Evolutionary conservation across 1,140 invertebrate species (phyloP).

Genomic region (Drosophila pachea): DNA sequence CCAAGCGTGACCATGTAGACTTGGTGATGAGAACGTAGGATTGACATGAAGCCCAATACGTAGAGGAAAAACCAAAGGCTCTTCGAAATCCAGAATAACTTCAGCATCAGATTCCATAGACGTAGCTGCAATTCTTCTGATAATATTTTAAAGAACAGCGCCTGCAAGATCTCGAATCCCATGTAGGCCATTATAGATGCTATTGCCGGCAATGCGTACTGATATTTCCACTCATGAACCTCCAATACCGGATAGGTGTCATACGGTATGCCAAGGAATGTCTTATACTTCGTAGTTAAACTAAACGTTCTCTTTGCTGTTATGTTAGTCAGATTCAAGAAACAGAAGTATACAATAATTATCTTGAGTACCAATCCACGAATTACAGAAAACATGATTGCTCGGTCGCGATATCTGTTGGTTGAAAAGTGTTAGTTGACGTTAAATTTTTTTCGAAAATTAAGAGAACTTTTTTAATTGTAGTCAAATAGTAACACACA

Average conservation of each 20-base stretch:
- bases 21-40: neutral
- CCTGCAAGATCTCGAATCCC: neutral
- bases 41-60: neutral
- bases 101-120: neutral
- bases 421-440: neutral
- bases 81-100: slow-evolving; percentile 13
- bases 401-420: neutral
- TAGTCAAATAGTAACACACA: no score
- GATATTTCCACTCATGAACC: neutral
- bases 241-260: neutral
- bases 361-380: neutral
- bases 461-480: neutral
- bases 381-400: neutral
- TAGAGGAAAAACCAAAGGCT: slow-evolving; percentile 2
- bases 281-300: neutral
- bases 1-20: neutral
- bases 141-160: neutral
- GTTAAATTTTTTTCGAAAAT: slow-evolving; percentile 9
- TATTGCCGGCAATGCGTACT: neutral
- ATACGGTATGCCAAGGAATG: slow-evolving; percentile 10
- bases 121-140: neutral
- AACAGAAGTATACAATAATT: neutral
- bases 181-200: neutral
- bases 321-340: slow-evolving; percentile 6
- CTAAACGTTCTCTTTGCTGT: neutral